These are phyloP conservation scores for Daboia siamensis DNA, from an alignment of 2,113 vertebrate genomes.

Conservation along the genomic window DNA sequence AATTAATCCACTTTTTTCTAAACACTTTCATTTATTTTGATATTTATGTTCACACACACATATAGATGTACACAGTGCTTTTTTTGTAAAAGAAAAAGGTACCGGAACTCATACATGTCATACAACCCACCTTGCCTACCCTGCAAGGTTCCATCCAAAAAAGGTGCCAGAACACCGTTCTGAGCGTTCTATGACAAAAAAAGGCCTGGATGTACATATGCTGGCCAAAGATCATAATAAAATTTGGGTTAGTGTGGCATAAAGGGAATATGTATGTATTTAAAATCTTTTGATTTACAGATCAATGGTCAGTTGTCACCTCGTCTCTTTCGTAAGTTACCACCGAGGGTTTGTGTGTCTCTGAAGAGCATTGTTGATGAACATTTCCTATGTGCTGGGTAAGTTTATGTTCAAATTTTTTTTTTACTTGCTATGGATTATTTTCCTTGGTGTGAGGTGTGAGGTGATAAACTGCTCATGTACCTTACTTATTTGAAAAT, in stretches of 20 bases:
- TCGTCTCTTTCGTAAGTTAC: conserved; percentile 86
- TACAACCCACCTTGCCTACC: too few species aligned
- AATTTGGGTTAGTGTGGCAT: not conserved
- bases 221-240: not conserved
- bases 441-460: not conserved
- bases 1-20: not conserved
- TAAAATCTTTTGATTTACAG: conserved; percentile 55
- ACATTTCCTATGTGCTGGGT: conserved; percentile 88
- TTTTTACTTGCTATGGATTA: not conserved
- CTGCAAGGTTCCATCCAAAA: too few species aligned
- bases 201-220: not conserved
- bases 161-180: too few species aligned
- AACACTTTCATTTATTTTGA: not conserved
- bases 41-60: not conserved
- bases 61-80: not conserved
- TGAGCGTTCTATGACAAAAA: too few species aligned
- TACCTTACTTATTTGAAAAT: not conserved
- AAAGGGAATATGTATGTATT: not conserved
- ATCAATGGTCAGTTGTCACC: conserved; percentile 87
- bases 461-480: too few species aligned
- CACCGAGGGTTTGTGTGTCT: conserved; percentile 85
- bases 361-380: conserved; percentile 89
- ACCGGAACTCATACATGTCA: too few species aligned
- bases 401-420: conserved; percentile 33
- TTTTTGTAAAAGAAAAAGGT: too few species aligned